Conservation (phyloP, 2,797 vertebrate genomes). For the Coreius guichenoti region DNA sequence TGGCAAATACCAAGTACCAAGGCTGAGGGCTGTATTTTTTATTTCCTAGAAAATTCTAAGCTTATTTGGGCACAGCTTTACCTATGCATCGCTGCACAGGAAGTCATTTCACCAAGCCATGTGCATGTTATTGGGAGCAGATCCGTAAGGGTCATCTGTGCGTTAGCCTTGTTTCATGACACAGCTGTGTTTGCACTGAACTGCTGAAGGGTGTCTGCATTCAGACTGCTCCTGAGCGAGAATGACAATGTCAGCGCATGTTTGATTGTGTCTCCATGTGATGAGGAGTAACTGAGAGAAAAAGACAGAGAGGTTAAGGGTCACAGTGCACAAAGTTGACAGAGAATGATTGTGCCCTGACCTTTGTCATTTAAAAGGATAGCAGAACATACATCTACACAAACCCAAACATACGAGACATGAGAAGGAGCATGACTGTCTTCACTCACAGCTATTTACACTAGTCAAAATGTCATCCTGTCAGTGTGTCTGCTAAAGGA, state of each 20-base stretch:
- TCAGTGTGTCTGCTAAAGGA: neutral
- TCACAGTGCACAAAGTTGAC: conserved; percentile 13
- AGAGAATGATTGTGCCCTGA: conserved; percentile 19
- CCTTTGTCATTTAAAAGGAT: conserved; percentile 19
- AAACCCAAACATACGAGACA: conserved; percentile 3
- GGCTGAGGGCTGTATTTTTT: conserved; percentile 5
- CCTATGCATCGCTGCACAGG: conserved; percentile 18
- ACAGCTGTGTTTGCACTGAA: conserved; percentile 37
- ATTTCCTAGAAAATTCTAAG: conserved; percentile 13
- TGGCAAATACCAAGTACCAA: conserved; percentile 9
- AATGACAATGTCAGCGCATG: neutral
- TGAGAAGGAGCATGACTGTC: conserved; percentile 5
- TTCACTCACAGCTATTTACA: conserved; percentile 15
- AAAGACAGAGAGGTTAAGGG: neutral
- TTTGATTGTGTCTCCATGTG: neutral
- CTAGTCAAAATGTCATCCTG: neutral
- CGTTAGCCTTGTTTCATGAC: conserved; percentile 30
- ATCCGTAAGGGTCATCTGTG: conserved; percentile 10
- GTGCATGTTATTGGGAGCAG: conserved; percentile 3
- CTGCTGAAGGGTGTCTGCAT: conserved; percentile 23
- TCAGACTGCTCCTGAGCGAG: conserved; percentile 5
- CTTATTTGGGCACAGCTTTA: conserved; percentile 16
- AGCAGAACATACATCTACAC: conserved; percentile 18
- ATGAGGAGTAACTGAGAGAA: neutral
- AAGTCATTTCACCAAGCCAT: conserved; percentile 1